These are phyloP conservation scores for Caerostris extrusa DNA, from an alignment of 1,140 invertebrate genomes.

Conservation along the genomic window DNA sequence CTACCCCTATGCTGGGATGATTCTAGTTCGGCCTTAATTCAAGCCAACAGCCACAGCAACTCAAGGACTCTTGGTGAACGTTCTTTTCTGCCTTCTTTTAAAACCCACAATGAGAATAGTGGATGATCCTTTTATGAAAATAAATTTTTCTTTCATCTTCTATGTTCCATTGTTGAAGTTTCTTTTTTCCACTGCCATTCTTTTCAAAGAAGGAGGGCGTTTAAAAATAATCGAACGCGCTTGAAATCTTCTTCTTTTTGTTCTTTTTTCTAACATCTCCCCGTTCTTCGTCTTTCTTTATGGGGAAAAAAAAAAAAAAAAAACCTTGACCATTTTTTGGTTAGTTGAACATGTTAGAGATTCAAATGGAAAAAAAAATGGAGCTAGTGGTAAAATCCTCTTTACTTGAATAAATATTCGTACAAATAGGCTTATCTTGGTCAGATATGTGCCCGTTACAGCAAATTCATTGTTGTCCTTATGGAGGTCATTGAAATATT, in stretches of 20 bases:
- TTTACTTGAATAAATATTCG: not conserved
- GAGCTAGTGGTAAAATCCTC: not conserved
- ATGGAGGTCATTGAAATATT: not conserved
- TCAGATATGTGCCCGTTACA: not conserved
- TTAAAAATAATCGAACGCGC: constrained; percentile 38
- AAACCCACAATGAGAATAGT: not conserved
- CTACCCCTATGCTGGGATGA: not conserved
- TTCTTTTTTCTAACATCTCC: not conserved
- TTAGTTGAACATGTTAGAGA: constrained; percentile 10
- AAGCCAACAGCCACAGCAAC: not conserved
- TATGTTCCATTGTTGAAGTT: constrained; percentile 7
- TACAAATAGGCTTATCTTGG: not conserved
- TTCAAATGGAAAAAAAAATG: not conserved
- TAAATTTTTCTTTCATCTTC: constrained; percentile 8
- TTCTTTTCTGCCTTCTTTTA: not conserved
- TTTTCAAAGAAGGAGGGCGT: constrained; percentile 21
- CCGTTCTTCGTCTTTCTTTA: not conserved
- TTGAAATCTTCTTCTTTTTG: not conserved
- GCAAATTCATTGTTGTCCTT: not conserved
- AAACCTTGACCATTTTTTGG: constrained; percentile 49
- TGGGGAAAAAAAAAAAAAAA: no score
- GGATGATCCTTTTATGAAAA: constrained; percentile 48
- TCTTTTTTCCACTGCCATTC: not conserved
- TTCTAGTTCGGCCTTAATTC: constrained; percentile 53
- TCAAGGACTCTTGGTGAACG: constrained; percentile 49